Evolutionary conservation across 2,888 invertebrate species (phyloP).

Genomic region (Erpobdella octoculata): DNA sequence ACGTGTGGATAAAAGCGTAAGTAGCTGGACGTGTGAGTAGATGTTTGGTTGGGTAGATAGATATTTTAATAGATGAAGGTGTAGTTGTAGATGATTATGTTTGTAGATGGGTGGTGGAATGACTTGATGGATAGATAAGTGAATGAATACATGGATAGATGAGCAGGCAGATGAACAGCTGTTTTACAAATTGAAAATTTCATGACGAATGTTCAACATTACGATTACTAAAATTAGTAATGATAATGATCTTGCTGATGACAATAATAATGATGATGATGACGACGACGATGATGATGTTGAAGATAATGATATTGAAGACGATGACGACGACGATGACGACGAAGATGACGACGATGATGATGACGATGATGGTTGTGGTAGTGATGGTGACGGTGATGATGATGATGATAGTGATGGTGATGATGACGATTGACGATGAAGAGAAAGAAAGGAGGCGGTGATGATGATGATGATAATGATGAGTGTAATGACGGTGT

Average conservation of each 20-base stretch:
- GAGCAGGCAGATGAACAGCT: not conserved
- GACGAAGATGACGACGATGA: not conserved
- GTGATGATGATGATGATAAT: not conserved
- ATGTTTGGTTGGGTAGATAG: not conserved
- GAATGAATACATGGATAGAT: not conserved
- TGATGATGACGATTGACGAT: not conserved
- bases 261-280: not conserved
- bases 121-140: not conserved
- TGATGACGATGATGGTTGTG: not conserved
- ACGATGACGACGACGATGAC: slow-evolving; percentile 1
- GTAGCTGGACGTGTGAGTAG: not conserved
- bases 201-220: too few relatives aligned
- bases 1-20: not conserved
- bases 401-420: not conserved
- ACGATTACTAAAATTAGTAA: not conserved
- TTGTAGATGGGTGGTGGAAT: not conserved
- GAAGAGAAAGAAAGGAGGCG: too few relatives aligned
- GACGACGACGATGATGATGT: not conserved
- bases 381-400: not conserved
- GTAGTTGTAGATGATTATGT: not conserved
- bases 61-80: not conserved
- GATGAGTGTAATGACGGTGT: not conserved
- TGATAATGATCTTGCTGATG: not conserved
- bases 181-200: too few relatives aligned
- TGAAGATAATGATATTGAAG: not conserved